Conservation (phyloP, 2,113 vertebrate genomes). For the Cololabis saira region DNA sequence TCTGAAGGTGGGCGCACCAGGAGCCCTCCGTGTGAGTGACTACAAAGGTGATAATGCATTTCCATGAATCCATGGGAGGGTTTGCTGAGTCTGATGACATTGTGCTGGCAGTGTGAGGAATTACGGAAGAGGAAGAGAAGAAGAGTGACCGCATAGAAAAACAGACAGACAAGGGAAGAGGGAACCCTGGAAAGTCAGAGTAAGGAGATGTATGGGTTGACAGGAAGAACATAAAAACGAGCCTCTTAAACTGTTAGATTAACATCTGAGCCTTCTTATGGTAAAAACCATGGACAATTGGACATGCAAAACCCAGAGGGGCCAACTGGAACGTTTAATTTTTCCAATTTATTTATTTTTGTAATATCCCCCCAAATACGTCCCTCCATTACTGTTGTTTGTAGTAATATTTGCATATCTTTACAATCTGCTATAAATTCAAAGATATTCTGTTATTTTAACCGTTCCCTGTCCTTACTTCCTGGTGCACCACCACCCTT, state of each 20-base stretch:
- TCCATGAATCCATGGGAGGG: constrained; percentile 33
- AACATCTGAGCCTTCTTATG: no score
- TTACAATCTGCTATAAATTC: no score
- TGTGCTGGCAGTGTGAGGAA: constrained; percentile 25
- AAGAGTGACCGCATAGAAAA: neutral
- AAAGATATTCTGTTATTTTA: no score
- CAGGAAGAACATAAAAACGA: constrained; percentile 27
- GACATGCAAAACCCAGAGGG: no score
- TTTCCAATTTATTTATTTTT: no score
- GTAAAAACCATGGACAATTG: no score
- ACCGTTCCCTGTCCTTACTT: no score
- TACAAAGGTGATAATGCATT: constrained; percentile 55
- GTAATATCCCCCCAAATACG: no score
- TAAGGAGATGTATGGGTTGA: constrained; percentile 17
- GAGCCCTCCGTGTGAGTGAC: neutral
- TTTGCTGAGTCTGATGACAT: constrained; percentile 56
- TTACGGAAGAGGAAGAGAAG: constrained; percentile 1
- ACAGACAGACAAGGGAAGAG: constrained; percentile 44
- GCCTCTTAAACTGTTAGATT: constrained; percentile 8
- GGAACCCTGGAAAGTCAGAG: constrained; percentile 30
- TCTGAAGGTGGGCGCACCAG: neutral
- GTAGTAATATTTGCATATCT: no score
- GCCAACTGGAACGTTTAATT: no score
- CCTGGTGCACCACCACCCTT: no score
- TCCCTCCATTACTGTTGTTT: no score